A percentile compares a stretch with the other conserved stretches of the same genome.
Conservation (phyloP, 2,797 vertebrate species). For the Tachyglossus aculeatus region DNA sequence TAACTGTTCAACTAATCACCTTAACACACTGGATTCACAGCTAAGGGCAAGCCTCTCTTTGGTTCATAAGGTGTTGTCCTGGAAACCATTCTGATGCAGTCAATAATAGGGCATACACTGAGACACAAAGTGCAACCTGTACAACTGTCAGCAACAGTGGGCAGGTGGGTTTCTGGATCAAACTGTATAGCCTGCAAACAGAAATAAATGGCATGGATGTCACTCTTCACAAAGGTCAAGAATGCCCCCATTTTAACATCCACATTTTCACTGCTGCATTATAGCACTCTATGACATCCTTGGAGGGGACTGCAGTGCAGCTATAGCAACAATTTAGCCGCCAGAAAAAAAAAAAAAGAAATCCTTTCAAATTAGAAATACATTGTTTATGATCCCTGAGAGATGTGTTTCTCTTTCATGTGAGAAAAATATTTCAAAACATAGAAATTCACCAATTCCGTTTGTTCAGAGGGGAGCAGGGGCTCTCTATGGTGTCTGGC, state of each 20-base stretch:
- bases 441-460: not conserved
- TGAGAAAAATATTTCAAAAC: not conserved
- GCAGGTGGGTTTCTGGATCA: constrained; percentile 88
- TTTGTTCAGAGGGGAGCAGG: not conserved
- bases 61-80: constrained; percentile 85
- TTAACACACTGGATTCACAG: constrained; percentile 75
- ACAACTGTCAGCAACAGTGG: constrained; percentile 85
- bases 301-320: constrained; percentile 21
- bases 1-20: constrained; percentile 47
- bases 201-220: constrained; percentile 59
- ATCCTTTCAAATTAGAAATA: constrained; percentile 36
- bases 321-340: constrained; percentile 59
- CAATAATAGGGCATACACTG: constrained; percentile 92
- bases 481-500: accelerated
- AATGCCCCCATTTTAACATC: constrained; percentile 25
- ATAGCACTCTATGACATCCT: constrained; percentile 5
- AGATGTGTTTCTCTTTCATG: not conserved
- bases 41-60: constrained; percentile 86
- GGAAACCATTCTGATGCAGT: constrained; percentile 94
- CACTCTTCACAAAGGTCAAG: constrained; percentile 45
- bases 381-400: constrained; percentile 21
- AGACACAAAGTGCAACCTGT: constrained; percentile 92
- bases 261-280: constrained; percentile 18
- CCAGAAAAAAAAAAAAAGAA: constrained; percentile 6
- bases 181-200: constrained; percentile 88